A percentile compares a stretch with the other conserved stretches of the same genome.
Conservation (phyloP, 2,113 vertebrate genomes). For the Tretioscincus oriximinensis region DNA sequence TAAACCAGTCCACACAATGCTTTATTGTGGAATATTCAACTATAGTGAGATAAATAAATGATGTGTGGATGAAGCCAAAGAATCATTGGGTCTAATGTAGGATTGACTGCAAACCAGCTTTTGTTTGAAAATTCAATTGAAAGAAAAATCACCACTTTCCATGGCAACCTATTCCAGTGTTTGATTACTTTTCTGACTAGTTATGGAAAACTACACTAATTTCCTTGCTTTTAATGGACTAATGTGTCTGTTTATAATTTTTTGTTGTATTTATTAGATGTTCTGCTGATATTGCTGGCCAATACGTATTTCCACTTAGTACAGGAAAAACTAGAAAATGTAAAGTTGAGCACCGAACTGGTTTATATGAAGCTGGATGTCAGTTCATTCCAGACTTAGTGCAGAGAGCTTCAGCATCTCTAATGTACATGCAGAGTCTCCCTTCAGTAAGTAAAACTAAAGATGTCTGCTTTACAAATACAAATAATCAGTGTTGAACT, state of each 20-base stretch:
- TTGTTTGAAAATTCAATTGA: too few relatives aligned
- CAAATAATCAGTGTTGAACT: too few relatives aligned
- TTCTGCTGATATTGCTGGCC: slow-evolving; percentile 52
- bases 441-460: slow-evolving; percentile 62
- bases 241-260: not conserved
- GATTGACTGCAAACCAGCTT: too few relatives aligned
- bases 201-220: not conserved
- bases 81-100: too few relatives aligned
- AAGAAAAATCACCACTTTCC: too few relatives aligned
- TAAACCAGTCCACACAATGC: too few relatives aligned
- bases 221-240: not conserved
- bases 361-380: slow-evolving; percentile 61
- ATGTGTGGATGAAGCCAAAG: too few relatives aligned
- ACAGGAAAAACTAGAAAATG: slow-evolving; percentile 27
- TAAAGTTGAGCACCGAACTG: slow-evolving; percentile 20
- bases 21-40: too few relatives aligned
- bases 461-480: too few relatives aligned
- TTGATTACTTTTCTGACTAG: too few relatives aligned
- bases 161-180: too few relatives aligned
- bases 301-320: slow-evolving; percentile 34
- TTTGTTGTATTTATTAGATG: slow-evolving; percentile 55
- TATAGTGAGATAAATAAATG: too few relatives aligned
- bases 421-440: slow-evolving; percentile 68
- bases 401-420: slow-evolving; percentile 52
- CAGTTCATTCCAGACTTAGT: slow-evolving; percentile 59